These are phyloP conservation scores for Creontiades dilutus DNA, from an alignment of 2,888 invertebrate species.

Conservation along the genomic window DNA sequence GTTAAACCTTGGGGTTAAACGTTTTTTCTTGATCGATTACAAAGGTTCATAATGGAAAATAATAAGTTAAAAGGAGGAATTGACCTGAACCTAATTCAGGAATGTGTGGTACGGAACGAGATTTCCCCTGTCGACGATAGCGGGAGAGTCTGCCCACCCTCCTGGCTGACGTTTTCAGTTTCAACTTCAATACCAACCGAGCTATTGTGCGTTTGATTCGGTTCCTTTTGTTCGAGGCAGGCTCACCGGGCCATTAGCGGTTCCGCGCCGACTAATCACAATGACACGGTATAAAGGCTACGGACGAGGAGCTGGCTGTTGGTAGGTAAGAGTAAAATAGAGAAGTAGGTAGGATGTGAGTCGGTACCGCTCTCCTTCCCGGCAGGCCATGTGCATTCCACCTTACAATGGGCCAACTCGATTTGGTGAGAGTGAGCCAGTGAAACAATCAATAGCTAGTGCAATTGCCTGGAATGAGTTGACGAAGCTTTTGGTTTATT, in stretches of 20 bases:
- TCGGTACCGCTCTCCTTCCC: neutral
- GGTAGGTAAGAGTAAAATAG: neutral
- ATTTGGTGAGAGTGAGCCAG: too few relatives aligned
- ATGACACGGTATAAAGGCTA: neutral
- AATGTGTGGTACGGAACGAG: too few relatives aligned
- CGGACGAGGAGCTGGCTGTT: neutral
- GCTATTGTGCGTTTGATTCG: constrained; percentile 1
- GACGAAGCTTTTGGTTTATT: too few relatives aligned
- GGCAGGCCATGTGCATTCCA: neutral
- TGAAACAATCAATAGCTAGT: too few relatives aligned
- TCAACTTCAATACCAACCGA: neutral
- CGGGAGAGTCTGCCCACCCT: neutral
- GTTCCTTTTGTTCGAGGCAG: neutral
- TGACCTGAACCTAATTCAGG: too few relatives aligned
- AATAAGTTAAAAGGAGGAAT: too few relatives aligned
- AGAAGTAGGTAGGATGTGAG: too few relatives aligned
- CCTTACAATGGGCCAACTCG: neutral
- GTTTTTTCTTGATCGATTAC: too few relatives aligned
- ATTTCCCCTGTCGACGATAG: neutral
- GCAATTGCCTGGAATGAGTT: too few relatives aligned
- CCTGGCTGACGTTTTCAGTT: neutral
- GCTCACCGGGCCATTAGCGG: neutral
- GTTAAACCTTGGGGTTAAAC: too few relatives aligned
- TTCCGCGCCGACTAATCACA: neutral
- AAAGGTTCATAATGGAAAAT: too few relatives aligned